Base-by-base conservation (phyloP, 2,797 vertebrate genomes). In the Enoplosus armatus region DNA sequence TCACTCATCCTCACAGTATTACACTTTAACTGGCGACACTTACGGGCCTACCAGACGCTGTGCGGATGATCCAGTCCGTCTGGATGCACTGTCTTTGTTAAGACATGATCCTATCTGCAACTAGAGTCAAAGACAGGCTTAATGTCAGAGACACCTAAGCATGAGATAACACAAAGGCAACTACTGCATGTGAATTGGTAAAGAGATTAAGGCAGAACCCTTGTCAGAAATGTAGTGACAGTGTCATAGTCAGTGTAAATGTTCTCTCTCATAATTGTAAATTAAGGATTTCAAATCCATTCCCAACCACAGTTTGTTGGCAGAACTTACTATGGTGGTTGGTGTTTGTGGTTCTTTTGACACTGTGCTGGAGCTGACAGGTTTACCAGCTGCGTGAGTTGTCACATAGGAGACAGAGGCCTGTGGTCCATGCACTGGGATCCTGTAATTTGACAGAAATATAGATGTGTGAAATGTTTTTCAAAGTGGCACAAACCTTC, bases 11-110 rank as follows among this genome's bases (percentile, higher is more conserved):
- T 72, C 16, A 31, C n/a, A 63, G 8, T 50, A 45, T 55, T 43
- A 50, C 10, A 14, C 22, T 48, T 51, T 66, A 1, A 22, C 9
- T 59, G 8, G 27, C 56, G 41, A 73, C 22, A 81, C 60, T 72
- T 68, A 84, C 79, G 4, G 31, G 54, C 26, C 8, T 12, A 29
- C 58, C 22, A 18, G 8, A 43, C 0, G 18, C 14, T 50, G 20
- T 33, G 20, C 8, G 8, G 43, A 33, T 24, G 45, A 59, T 35
- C 15, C 15, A 8, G 1, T 58, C 3, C 26, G 10, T 35, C n/a
- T 79, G 54, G 33, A 29, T 69, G 70, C n/a, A 24, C 16, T 1
- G 4, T 60, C 39, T 39, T n/a, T 74, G 8, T 24, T n/a, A 14
- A 54, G 12, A 45, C 10, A 11, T 26, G 43, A 26, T 27, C 33